Evolutionary conservation across 2,888 invertebrate species (phyloP).

Genomic region (Thalpophila matura): DNA sequence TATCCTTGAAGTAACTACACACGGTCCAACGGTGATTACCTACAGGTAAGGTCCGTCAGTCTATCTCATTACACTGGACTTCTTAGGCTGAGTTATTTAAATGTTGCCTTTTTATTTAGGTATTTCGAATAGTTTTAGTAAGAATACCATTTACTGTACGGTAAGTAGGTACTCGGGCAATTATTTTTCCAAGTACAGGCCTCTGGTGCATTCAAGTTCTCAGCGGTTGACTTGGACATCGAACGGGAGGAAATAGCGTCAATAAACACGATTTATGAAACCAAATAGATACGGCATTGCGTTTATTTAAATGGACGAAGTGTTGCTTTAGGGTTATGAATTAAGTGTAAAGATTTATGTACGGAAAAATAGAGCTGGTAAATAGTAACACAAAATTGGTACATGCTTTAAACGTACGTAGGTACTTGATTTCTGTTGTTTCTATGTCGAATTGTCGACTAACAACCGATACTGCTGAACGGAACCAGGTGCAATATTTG

Average conservation of each 20-base stretch:
- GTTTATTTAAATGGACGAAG: conserved; percentile 10
- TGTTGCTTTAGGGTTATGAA: background rate
- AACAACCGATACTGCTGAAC: no score
- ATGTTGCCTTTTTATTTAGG: conserved; percentile 63
- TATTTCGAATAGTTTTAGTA: conserved; percentile 66
- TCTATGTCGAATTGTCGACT: no score
- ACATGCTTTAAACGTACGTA: no score
- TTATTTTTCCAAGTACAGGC: conserved; percentile 75
- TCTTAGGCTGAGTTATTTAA: conserved; percentile 59
- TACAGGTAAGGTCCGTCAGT: conserved; percentile 37
- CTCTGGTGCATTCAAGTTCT: conserved; percentile 71
- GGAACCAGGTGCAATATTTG: conserved; percentile 12
- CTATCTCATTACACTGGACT: conserved; percentile 59
- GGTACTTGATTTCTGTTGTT: background rate
- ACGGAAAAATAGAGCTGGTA: background rate
- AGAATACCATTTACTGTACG: conserved; percentile 68
- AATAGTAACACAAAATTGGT: no score
- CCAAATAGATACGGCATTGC: conserved; percentile 41
- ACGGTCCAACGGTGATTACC: conserved; percentile 49
- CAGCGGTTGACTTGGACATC: conserved; percentile 64
- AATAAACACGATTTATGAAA: conserved; percentile 44
- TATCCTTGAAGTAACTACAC: conserved; percentile 48
- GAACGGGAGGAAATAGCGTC: conserved; percentile 65
- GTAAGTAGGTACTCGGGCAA: conserved; percentile 70
- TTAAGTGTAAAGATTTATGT: background rate